phyloP scores from a whole-genome alignment of 2,888 invertebrate species.

The Xestia ashworthii region DNA sequence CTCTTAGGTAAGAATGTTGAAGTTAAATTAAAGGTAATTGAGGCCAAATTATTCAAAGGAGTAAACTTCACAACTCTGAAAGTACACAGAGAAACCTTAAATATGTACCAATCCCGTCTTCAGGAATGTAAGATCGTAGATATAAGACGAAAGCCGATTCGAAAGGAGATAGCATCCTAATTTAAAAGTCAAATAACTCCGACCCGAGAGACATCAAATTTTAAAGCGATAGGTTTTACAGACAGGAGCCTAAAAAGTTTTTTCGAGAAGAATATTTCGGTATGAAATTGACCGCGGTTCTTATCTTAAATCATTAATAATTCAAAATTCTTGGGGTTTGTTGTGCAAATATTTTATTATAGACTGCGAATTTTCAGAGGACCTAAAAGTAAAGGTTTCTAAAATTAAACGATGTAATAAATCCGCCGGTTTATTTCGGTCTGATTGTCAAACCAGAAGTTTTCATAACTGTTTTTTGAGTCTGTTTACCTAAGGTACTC shows the following conservation, averaged over 20 bases:
- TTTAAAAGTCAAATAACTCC: slow-evolving; percentile 78
- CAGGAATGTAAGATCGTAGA: slow-evolving; percentile 38
- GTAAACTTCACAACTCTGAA: slow-evolving; percentile 33
- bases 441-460: slow-evolving; percentile 6
- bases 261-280: slow-evolving; percentile 43
- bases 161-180: slow-evolving; percentile 68
- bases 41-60: slow-evolving; percentile 44
- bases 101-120: slow-evolving; percentile 35
- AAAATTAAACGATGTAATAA: slow-evolving; percentile 25
- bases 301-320: slow-evolving; percentile 43
- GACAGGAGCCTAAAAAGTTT: slow-evolving; percentile 18
- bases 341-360: slow-evolving; percentile 44
- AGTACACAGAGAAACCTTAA: slow-evolving; percentile 32
- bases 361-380: slow-evolving; percentile 1
- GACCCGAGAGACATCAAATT: slow-evolving; percentile 54
- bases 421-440: slow-evolving; percentile 16
- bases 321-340: slow-evolving; percentile 36
- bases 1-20: slow-evolving; percentile 33
- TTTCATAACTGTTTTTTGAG: slow-evolving; percentile 18
- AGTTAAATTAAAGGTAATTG: slow-evolving; percentile 46
- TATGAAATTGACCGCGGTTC: slow-evolving; percentile 34
- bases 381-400: slow-evolving; percentile 2
- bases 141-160: slow-evolving; percentile 66
- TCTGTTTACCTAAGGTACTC: background rate
- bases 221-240: slow-evolving; percentile 52